These are phyloP conservation scores for Lophius americanus DNA, from an alignment of 2,797 vertebrate species.

Conservation along the genomic window DNA sequence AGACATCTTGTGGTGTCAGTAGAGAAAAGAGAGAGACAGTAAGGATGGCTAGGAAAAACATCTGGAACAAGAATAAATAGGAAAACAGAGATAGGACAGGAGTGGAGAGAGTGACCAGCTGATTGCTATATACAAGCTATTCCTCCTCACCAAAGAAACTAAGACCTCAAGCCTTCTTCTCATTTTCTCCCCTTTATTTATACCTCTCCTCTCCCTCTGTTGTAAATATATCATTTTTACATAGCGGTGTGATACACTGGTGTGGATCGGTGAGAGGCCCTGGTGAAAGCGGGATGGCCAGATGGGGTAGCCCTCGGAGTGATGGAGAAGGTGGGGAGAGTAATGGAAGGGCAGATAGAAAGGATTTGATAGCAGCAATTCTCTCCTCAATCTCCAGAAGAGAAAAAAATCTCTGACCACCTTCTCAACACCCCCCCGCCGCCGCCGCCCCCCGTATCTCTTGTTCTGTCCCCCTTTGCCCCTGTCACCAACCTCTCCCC, in stretches of 20 bases:
- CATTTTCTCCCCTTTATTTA: conserved; percentile 68
- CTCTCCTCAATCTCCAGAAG: conserved; percentile 57
- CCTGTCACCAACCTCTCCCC: conserved; percentile 62
- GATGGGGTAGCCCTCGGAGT: conserved; percentile 50
- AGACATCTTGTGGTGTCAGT: conserved; percentile 25
- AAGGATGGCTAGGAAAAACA: conserved; percentile 23
- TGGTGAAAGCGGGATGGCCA: conserved; percentile 37
- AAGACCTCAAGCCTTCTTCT: conserved; percentile 44
- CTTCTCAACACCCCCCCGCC: conserved; percentile 47
- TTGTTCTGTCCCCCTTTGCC: conserved; percentile 58
- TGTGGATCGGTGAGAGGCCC: conserved; percentile 29
- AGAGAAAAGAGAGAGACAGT: conserved; percentile 45
- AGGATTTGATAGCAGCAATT: conserved; percentile 63
- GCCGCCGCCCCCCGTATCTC: conserved; percentile 18
- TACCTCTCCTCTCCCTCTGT: conserved; percentile 49
- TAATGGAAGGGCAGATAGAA: conserved; percentile 53
- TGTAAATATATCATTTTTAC: conserved; percentile 76
- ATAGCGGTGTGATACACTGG: conserved; percentile 64
- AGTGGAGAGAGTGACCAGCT: conserved; percentile 57
- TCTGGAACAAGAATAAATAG: conserved; percentile 38
- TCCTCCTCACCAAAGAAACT: conserved; percentile 48
- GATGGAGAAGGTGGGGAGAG: conserved; percentile 43
- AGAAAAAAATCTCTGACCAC: conserved; percentile 57
- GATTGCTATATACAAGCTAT: conserved; percentile 75
- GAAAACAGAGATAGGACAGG: conserved; percentile 37